A percentile compares a stretch with the other conserved stretches of the same genome.
Evolutionary conservation across 2,888 invertebrate species (phyloP).

Genomic region (Seira ritae): DNA sequence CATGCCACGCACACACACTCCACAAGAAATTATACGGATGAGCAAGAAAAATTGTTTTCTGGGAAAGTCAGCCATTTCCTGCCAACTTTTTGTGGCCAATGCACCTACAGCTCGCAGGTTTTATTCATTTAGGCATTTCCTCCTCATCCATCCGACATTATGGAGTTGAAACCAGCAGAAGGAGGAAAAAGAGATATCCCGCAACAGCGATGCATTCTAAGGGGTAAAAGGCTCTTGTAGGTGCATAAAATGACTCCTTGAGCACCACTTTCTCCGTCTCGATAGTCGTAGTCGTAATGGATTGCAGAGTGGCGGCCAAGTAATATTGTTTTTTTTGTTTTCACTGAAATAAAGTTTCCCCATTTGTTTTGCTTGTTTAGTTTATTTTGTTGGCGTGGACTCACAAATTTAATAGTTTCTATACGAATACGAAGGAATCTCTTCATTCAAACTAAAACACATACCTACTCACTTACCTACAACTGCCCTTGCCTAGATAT

Average conservation of each 20-base stretch:
- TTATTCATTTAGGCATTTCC: conserved; percentile 1
- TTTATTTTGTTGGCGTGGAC: not conserved
- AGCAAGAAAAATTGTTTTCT: conserved; percentile 47
- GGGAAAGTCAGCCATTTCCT: conserved; percentile 36
- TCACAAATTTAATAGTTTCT: not conserved
- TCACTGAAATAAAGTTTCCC: not conserved
- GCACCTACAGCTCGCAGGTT: not conserved
- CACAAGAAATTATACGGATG: conserved; percentile 47
- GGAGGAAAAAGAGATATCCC: not conserved
- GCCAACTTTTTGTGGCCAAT: conserved; percentile 26
- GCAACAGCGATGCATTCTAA: not conserved
- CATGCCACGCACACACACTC: not conserved
- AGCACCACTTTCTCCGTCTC: not conserved
- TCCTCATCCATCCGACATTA: not conserved
- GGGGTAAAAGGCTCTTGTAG: not conserved
- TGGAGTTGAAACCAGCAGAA: not conserved
- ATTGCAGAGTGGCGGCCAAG: not conserved
- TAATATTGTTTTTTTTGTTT: not conserved
- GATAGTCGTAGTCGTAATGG: not conserved
- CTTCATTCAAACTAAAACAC: not conserved
- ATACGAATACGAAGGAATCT: too few species aligned
- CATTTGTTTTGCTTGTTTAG: not conserved
- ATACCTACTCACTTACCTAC: not conserved
- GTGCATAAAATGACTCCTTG: not conserved
- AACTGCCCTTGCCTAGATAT: too few species aligned